Evolutionary conservation across 2,113 vertebrate genomes (phyloP).

Genomic region (Pseudolaguvia tuberculata): DNA sequence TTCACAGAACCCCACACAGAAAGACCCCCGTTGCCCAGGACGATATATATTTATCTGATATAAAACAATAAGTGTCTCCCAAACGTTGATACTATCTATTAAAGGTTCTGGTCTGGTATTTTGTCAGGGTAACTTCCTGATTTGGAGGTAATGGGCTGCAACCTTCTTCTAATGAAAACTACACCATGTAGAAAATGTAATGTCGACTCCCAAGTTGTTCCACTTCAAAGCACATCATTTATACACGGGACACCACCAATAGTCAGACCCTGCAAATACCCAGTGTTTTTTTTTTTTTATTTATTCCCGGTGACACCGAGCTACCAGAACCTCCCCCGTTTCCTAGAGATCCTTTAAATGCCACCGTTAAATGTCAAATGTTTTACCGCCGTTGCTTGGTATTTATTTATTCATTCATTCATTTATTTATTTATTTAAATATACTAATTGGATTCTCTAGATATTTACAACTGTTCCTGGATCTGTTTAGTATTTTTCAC

Average conservation of each 20-base stretch:
- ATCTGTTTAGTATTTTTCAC: background rate
- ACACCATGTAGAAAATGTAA: slow-evolving; percentile 25
- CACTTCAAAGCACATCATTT: slow-evolving; percentile 8
- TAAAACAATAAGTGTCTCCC: too few relatives aligned
- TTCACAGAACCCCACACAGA: too few relatives aligned
- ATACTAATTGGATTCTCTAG: background rate
- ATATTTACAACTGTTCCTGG: background rate
- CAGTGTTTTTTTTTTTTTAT: background rate
- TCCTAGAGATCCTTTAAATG: slow-evolving; percentile 4
- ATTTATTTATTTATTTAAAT: background rate
- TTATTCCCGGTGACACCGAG: background rate
- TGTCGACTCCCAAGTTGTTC: background rate
- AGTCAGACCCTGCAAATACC: background rate
- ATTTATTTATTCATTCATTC: background rate
- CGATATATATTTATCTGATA: too few relatives aligned
- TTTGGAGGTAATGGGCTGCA: background rate
- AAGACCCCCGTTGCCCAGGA: too few relatives aligned
- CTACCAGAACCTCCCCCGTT: background rate
- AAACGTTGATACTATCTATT: too few relatives aligned
- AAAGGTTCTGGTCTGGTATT: background rate
- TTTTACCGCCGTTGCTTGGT: background rate
- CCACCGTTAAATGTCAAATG: slow-evolving; percentile 7
- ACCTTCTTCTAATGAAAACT: slow-evolving; percentile 14
- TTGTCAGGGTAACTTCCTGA: slow-evolving; percentile 5
- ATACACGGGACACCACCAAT: background rate